A percentile compares a stretch with the other conserved stretches of the same genome.
Evolutionary conservation across 2,888 invertebrate species (phyloP).

Genomic region (Andrena marginata): DNA sequence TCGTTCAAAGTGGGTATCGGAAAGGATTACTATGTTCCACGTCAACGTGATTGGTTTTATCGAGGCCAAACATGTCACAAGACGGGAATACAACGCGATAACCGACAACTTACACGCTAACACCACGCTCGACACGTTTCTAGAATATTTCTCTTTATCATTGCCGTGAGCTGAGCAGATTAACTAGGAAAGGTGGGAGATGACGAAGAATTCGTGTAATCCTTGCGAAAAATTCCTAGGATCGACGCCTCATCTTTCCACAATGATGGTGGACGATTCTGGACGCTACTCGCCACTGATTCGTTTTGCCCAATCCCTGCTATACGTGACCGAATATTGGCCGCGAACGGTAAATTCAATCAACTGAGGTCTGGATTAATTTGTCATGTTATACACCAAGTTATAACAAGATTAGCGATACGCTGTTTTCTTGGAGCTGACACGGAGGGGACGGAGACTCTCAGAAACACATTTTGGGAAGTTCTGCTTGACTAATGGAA

Average conservation of each 20-base stretch:
- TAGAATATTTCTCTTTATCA: not conserved
- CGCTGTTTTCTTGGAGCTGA: not conserved
- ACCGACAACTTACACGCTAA: not conserved
- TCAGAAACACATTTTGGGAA: not conserved
- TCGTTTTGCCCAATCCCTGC: not conserved
- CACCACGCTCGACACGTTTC: not conserved
- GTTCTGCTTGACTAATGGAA: conserved; percentile 1
- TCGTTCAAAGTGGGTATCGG: not conserved
- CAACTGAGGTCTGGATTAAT: conserved; percentile 8
- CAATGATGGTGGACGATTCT: conserved; percentile 13
- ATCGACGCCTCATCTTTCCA: not conserved
- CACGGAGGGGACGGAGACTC: not conserved
- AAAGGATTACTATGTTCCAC: not conserved
- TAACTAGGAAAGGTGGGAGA: not conserved
- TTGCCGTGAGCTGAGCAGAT: not conserved
- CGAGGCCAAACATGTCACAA: not conserved
- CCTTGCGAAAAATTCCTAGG: conserved; percentile 5
- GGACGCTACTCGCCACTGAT: conserved; percentile 1
- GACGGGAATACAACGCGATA: not conserved
- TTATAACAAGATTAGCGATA: not conserved
- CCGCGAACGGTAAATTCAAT: conserved; percentile 11
- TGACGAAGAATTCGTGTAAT: conserved; percentile 16
- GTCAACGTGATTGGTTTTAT: not conserved
- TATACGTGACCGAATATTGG: not conserved
- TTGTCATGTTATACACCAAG: not conserved